These are phyloP conservation scores for Gobiocypris rarus DNA, from an alignment of 2,113 vertebrate species.

Conservation along the genomic window DNA sequence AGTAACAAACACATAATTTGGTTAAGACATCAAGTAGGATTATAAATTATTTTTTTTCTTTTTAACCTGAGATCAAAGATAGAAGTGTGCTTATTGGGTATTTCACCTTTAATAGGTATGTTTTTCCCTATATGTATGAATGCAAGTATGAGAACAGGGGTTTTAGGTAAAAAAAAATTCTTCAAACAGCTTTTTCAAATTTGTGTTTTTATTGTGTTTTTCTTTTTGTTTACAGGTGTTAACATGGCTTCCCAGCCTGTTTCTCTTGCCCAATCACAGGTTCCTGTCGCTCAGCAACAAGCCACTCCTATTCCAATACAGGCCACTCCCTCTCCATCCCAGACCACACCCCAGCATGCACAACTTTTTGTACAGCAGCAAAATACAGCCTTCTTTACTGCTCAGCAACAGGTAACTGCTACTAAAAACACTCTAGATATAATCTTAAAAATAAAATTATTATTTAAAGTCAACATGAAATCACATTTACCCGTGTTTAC, in stretches of 20 bases:
- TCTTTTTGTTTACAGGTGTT: slow-evolving; percentile 54
- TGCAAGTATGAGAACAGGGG: background rate
- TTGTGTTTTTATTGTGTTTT: background rate
- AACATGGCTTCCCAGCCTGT: slow-evolving; percentile 51
- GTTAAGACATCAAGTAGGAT: no score
- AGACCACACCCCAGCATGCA: slow-evolving; percentile 86
- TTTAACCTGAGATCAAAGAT: no score
- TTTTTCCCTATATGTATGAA: no score
- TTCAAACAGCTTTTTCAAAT: no score
- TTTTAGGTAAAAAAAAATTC: no score
- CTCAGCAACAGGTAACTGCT: slow-evolving; percentile 69
- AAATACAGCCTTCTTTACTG: slow-evolving; percentile 58
- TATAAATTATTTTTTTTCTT: no score
- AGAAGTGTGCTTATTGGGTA: no score
- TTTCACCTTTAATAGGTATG: no score
- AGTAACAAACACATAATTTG: no score
- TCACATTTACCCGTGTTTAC: background rate
- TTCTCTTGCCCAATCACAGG: slow-evolving; percentile 70
- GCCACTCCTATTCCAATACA: slow-evolving; percentile 67
- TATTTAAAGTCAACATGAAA: background rate
- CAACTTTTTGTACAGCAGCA: slow-evolving; percentile 89
- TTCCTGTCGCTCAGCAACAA: slow-evolving; percentile 70
- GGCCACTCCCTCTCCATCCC: slow-evolving; percentile 73
- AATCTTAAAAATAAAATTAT: background rate
- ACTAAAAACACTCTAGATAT: background rate